These are phyloP conservation scores for Escarpia spicata DNA, from an alignment of 2,888 invertebrate species.

Conservation along the genomic window DNA sequence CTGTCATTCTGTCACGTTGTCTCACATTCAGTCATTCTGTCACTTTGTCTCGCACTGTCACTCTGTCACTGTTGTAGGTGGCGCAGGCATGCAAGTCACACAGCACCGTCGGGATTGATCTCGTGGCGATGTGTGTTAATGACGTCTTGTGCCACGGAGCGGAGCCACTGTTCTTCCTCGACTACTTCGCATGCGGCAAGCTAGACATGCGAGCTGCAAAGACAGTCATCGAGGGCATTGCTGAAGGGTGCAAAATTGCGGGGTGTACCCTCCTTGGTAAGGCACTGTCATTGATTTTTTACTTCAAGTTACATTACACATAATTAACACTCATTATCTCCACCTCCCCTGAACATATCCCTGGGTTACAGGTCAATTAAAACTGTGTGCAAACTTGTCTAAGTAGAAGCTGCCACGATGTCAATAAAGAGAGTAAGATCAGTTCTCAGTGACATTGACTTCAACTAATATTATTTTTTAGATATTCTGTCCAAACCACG, in stretches of 20 bases:
- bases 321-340: too few relatives aligned
- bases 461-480: too few relatives aligned
- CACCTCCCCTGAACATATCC: too few relatives aligned
- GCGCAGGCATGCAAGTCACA: conserved; percentile 83
- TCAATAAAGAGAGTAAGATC: too few relatives aligned
- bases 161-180: conserved; percentile 93
- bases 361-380: too few relatives aligned
- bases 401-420: too few relatives aligned
- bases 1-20: background rate
- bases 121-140: conserved; percentile 98
- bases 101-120: conserved; percentile 88
- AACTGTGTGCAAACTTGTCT: too few relatives aligned
- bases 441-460: too few relatives aligned
- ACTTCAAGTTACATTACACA: too few relatives aligned
- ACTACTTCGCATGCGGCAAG: conserved; percentile 93
- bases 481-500: too few relatives aligned
- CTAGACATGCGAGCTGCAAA: conserved; percentile 82
- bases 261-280: conserved; percentile 89
- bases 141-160: conserved; percentile 95
- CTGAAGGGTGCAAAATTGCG: conserved; percentile 85
- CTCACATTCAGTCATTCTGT: background rate
- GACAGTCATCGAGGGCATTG: conserved; percentile 80
- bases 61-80: conserved; percentile 71
- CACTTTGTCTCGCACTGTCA: background rate
- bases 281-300: background rate